phyloP scores from a whole-genome alignment of 2,797 vertebrate genomes.

The Selene dorsalis region DNA sequence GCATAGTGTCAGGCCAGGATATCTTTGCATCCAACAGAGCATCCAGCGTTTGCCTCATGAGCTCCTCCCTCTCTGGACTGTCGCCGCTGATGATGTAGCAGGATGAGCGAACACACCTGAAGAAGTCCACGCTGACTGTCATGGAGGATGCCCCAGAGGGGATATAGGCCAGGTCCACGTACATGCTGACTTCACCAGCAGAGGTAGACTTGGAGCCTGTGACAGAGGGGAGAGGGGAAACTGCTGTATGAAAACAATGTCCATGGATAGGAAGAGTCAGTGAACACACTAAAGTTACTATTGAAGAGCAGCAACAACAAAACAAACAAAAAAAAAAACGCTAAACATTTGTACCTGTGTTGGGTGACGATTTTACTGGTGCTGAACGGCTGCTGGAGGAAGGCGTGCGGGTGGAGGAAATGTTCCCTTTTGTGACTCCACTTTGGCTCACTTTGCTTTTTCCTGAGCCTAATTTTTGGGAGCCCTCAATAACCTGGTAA shows the following conservation, averaged over 20 bases:
- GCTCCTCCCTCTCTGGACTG: slow-evolving; percentile 82
- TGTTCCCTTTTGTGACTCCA: slow-evolving; percentile 61
- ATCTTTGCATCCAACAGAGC: slow-evolving; percentile 89
- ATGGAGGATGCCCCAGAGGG: slow-evolving; percentile 88
- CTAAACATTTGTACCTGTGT: slow-evolving; percentile 48
- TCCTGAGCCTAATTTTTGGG: slow-evolving; percentile 60
- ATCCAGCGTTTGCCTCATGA: slow-evolving; percentile 87
- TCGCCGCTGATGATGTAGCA: slow-evolving; percentile 95
- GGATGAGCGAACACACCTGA: slow-evolving; percentile 88
- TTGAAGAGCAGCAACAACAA: background rate
- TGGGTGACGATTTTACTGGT: slow-evolving; percentile 65
- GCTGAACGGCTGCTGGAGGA: slow-evolving; percentile 63
- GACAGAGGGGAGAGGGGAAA: background rate
- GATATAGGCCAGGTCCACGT: slow-evolving; percentile 93
- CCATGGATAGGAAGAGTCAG: background rate
- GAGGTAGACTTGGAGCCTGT: slow-evolving; percentile 66
- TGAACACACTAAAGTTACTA: background rate
- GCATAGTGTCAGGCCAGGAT: slow-evolving; percentile 85
- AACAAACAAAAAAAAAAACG: too few relatives aligned
- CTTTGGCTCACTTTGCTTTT: slow-evolving; percentile 76
- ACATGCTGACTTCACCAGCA: slow-evolving; percentile 76
- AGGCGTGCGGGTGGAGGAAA: slow-evolving; percentile 61
- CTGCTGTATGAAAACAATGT: background rate
- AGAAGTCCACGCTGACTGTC: slow-evolving; percentile 90
- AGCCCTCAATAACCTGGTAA: slow-evolving; percentile 62